Evolutionary conservation across 2,888 invertebrate genomes (phyloP).

Genomic region (Acleris sparsana): DNA sequence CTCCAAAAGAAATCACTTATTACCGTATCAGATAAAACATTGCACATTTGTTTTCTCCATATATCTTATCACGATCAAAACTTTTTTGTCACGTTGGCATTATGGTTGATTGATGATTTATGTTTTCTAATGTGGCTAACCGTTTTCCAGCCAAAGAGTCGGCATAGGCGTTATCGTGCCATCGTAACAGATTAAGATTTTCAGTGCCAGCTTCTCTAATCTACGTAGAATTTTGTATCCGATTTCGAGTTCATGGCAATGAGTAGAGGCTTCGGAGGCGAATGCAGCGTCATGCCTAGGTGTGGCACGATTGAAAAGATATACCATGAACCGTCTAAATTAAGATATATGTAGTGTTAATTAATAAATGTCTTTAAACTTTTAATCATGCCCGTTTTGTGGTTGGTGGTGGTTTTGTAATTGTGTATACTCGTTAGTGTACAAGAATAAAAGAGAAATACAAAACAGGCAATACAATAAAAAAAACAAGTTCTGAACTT

Average conservation of each 20-base stretch:
- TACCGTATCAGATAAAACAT: too few relatives aligned
- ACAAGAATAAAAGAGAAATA: too few relatives aligned
- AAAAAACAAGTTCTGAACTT: too few relatives aligned
- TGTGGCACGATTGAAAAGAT: slow-evolving; percentile 50
- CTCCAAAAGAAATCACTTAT: too few relatives aligned
- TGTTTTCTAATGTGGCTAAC: slow-evolving; percentile 13
- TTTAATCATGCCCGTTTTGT: too few relatives aligned
- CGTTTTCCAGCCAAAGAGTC: slow-evolving; percentile 43
- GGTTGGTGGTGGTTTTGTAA: too few relatives aligned
- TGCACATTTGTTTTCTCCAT: background rate
- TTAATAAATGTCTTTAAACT: too few relatives aligned
- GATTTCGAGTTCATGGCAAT: too few relatives aligned
- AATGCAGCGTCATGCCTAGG: slow-evolving; percentile 77
- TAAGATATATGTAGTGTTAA: background rate
- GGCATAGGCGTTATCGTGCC: slow-evolving; percentile 71
- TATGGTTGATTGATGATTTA: slow-evolving; percentile 18
- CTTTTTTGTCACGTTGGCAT: background rate
- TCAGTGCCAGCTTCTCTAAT: too few relatives aligned
- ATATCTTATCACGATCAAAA: background rate
- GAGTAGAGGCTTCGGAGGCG: slow-evolving; percentile 62
- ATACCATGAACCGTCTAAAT: background rate
- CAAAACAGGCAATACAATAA: too few relatives aligned
- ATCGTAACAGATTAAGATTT: slow-evolving; percentile 68
- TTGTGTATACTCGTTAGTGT: too few relatives aligned
- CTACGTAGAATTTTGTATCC: too few relatives aligned